Evolutionary conservation across 2,113 vertebrate genomes (phyloP).

Genomic region (Brachypteracias leptosomus): DNA sequence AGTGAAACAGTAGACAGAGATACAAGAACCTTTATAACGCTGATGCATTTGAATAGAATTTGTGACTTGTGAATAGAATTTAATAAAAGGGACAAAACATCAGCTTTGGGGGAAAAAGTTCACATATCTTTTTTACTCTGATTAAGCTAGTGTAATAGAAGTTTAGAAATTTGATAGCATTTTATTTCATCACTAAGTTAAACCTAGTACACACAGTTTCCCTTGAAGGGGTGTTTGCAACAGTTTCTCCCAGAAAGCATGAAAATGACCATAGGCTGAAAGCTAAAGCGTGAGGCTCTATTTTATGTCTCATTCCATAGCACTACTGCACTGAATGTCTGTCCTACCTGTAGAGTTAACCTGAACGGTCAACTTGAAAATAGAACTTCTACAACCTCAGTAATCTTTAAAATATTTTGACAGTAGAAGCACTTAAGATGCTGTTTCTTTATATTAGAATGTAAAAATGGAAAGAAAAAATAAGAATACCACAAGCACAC

Average conservation of each 20-base stretch:
- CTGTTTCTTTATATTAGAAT: not conserved
- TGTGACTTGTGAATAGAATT: not conserved
- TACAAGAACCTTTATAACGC: not conserved
- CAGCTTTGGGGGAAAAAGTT: rapidly evolving
- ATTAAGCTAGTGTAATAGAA: not conserved
- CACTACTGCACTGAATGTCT: not conserved
- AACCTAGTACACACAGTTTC: not conserved
- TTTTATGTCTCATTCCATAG: not conserved
- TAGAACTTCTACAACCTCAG: not conserved
- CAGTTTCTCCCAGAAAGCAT: not conserved
- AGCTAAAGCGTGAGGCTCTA: not conserved
- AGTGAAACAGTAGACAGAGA: not conserved
- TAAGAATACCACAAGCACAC: not conserved
- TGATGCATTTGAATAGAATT: not conserved
- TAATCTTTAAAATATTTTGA: not conserved
- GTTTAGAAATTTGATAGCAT: not conserved
- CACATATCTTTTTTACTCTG: not conserved
- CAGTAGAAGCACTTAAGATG: not conserved
- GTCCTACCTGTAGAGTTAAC: not conserved
- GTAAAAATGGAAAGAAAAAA: not conserved
- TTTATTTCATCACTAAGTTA: not conserved
- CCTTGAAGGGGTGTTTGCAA: not conserved
- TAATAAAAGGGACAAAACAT: not conserved
- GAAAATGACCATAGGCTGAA: not conserved
- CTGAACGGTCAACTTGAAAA: not conserved